A percentile compares a stretch with the other conserved stretches of the same genome.
Conservation (phyloP, 1,140 invertebrate genomes). For the Drosophila repletoides region DNA sequence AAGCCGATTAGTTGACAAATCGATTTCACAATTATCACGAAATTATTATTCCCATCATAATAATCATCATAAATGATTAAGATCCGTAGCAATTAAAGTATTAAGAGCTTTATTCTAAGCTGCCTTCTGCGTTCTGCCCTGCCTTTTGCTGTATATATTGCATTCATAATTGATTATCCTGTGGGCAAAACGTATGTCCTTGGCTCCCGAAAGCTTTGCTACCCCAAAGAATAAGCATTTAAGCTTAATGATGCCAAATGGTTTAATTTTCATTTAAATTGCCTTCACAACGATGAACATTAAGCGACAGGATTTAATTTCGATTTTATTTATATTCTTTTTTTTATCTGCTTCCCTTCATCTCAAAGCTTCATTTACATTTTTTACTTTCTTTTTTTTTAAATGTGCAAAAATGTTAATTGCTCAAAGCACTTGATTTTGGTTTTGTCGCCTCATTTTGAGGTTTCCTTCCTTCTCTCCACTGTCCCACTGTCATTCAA, state of each 20-base stretch:
- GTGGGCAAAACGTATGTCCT: constrained; percentile 47
- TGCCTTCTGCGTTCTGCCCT: not conserved
- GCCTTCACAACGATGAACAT: constrained; percentile 7
- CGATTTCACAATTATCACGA: constrained; percentile 45
- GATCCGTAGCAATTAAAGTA: constrained; percentile 17
- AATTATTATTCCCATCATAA: constrained; percentile 45
- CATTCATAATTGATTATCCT: constrained; percentile 73
- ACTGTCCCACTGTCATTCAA: not conserved
- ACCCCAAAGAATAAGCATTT: constrained; percentile 34
- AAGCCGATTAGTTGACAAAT: constrained; percentile 55
- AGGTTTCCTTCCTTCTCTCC: not conserved
- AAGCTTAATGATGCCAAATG: constrained; percentile 52
- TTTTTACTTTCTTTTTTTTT: not conserved
- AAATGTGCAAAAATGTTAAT: constrained; percentile 38
- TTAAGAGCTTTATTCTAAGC: constrained; percentile 14
- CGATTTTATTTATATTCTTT: constrained; percentile 11
- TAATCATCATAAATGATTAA: constrained; percentile 19
- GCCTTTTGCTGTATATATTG: constrained; percentile 26
- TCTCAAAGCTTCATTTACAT: not conserved
- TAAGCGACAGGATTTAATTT: constrained; percentile 15
- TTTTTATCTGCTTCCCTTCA: not conserved
- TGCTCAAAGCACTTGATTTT: constrained; percentile 35
- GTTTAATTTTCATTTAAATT: constrained; percentile 56
- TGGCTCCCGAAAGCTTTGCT: not conserved
- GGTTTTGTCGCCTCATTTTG: constrained; percentile 7